These are phyloP conservation scores for Agrotis clavis DNA, from an alignment of 2,888 invertebrate species.

Conservation along the genomic window DNA sequence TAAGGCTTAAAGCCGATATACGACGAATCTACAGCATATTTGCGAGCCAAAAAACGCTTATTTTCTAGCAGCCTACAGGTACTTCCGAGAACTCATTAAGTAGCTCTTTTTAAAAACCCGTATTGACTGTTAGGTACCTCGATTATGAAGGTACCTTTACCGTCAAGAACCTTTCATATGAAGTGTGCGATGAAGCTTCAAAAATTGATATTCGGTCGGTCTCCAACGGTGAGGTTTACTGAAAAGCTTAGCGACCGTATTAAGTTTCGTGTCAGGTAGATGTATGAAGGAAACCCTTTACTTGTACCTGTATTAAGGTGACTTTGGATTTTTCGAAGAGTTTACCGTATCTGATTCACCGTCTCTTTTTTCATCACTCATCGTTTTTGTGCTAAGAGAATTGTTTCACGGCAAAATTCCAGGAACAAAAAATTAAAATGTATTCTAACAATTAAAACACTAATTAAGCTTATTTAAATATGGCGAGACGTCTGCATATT, in stretches of 20 bases:
- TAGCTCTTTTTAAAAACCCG: slow-evolving; percentile 47
- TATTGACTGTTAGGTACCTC: slow-evolving; percentile 29
- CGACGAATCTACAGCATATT: background rate
- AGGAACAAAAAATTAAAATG: background rate
- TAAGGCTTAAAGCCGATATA: background rate
- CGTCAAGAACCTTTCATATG: slow-evolving; percentile 66
- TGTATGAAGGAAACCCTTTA: slow-evolving; percentile 28
- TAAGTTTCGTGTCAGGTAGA: slow-evolving; percentile 51
- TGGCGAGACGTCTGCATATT: slow-evolving; percentile 1
- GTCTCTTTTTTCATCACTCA: no score
- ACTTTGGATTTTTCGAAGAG: slow-evolving; percentile 16
- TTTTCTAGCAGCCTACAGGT: background rate
- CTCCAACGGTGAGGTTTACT: slow-evolving; percentile 64
- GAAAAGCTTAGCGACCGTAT: slow-evolving; percentile 61
- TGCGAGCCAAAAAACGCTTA: background rate
- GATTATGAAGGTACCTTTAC: slow-evolving; percentile 41
- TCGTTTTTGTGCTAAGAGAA: background rate
- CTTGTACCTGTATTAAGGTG: background rate
- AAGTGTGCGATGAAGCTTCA: slow-evolving; percentile 67
- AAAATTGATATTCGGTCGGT: slow-evolving; percentile 74
- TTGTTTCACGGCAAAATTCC: background rate
- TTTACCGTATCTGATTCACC: no score
- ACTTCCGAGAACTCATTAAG: slow-evolving; percentile 53
- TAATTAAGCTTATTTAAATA: slow-evolving; percentile 28
- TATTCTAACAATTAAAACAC: background rate